Conservation (phyloP, 1,140 invertebrate genomes). For the Aporrectodea caliginosa region DNA sequence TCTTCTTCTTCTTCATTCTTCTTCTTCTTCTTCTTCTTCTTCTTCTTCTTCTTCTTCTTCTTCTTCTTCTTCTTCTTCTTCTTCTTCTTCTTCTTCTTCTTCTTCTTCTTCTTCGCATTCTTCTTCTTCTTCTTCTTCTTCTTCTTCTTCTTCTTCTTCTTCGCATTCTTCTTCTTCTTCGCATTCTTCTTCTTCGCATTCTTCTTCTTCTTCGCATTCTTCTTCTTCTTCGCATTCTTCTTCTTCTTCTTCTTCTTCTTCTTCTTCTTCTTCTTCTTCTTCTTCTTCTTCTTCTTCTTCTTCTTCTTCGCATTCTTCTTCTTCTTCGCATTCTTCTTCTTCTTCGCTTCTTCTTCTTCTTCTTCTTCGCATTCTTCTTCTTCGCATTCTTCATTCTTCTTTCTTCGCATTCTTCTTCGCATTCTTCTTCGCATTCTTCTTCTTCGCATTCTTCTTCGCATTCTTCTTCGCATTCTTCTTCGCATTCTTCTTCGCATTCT, state of each 20-base stretch:
- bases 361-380: not conserved
- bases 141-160: not conserved
- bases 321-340: not conserved
- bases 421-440: too few relatives aligned
- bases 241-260: conserved; percentile 6
- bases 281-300: conserved; percentile 3
- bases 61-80: conserved; percentile 1
- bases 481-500: too few relatives aligned
- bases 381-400: not conserved
- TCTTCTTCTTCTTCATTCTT: too few relatives aligned
- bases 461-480: too few relatives aligned
- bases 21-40: conserved; percentile 12
- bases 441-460: too few relatives aligned
- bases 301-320: not conserved
- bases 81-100: not conserved
- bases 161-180: too few relatives aligned
- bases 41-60: conserved; percentile 12
- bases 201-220: not conserved
- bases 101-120: not conserved
- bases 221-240: conserved; percentile 1
- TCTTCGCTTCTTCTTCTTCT: too few relatives aligned
- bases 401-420: too few relatives aligned
- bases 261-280: conserved; percentile 6
- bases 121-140: not conserved
- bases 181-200: too few relatives aligned